Percentiles rank a stretch among this genome's conserved stretches.
Evolutionary conservation across 1,140 invertebrate species (phyloP).

Genomic region (Brachionus manjavacas): DNA sequence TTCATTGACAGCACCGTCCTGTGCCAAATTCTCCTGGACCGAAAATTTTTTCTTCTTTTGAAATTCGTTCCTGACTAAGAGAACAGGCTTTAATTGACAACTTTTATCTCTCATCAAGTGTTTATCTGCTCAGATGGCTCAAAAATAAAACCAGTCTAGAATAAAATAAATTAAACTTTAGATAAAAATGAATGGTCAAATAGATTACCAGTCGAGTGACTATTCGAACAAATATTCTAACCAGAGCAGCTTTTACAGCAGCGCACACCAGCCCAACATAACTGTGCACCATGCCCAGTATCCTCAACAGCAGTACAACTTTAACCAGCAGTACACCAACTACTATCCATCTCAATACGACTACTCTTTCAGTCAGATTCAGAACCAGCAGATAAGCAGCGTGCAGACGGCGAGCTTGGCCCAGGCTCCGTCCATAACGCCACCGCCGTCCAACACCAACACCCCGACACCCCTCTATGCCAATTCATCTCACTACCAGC

Average conservation of each 20-base stretch:
- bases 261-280: not conserved
- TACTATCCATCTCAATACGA: constrained; percentile 21
- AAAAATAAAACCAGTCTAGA: not conserved
- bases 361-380: not conserved
- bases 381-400: not conserved
- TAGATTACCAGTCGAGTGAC: constrained; percentile 18
- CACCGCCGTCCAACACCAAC: constrained; percentile 18
- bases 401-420: not conserved
- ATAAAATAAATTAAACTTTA: not conserved
- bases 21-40: too few species aligned
- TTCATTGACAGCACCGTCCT: too few species aligned
- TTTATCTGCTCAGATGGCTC: not conserved
- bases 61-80: too few species aligned
- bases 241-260: not conserved
- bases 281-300: not conserved
- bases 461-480: not conserved
- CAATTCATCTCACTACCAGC: not conserved
- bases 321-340: not conserved
- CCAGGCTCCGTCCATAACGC: not conserved
- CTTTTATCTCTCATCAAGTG: not conserved
- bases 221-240: constrained; percentile 24
- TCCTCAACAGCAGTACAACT: not conserved
- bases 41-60: too few species aligned
- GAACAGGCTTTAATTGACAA: too few species aligned
- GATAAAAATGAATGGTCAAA: constrained; percentile 35